A percentile compares a stretch with the other conserved stretches of the same genome.
These are phyloP conservation scores for Mythimna vitellina DNA, from an alignment of 2,888 invertebrate genomes.

Conservation along the genomic window DNA sequence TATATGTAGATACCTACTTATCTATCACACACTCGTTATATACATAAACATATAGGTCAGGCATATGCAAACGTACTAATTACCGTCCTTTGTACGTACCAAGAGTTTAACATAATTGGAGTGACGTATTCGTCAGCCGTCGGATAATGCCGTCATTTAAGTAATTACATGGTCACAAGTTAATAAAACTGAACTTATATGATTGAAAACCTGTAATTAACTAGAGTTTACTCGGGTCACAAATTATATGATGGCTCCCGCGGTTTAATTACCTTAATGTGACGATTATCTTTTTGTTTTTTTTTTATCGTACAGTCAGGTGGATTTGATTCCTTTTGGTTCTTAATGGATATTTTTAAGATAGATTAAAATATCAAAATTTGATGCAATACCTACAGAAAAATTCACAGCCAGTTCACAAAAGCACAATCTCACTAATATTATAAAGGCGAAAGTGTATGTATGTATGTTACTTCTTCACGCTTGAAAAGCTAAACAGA, in stretches of 20 bases:
- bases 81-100: constrained; percentile 8
- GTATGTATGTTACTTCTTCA: too few species aligned
- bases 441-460: too few species aligned
- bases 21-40: neutral
- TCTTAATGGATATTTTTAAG: neutral
- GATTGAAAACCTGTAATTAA: constrained; percentile 46
- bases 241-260: constrained; percentile 18
- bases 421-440: too few species aligned
- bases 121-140: constrained; percentile 10
- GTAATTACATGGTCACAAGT: constrained; percentile 47
- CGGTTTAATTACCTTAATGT: constrained; percentile 28
- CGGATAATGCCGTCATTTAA: constrained; percentile 35
- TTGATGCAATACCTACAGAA: too few species aligned
- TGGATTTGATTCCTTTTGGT: neutral
- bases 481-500: too few species aligned
- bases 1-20: too few species aligned
- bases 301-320: neutral
- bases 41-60: neutral
- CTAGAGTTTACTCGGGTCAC: constrained; percentile 9
- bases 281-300: constrained; percentile 9
- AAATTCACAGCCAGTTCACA: too few species aligned
- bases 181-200: constrained; percentile 45
- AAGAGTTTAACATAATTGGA: constrained; percentile 39
- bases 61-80: constrained; percentile 19
- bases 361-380: too few species aligned